These are phyloP conservation scores for Ectobius pallidus DNA, from an alignment of 2,888 invertebrate genomes.

Conservation along the genomic window DNA sequence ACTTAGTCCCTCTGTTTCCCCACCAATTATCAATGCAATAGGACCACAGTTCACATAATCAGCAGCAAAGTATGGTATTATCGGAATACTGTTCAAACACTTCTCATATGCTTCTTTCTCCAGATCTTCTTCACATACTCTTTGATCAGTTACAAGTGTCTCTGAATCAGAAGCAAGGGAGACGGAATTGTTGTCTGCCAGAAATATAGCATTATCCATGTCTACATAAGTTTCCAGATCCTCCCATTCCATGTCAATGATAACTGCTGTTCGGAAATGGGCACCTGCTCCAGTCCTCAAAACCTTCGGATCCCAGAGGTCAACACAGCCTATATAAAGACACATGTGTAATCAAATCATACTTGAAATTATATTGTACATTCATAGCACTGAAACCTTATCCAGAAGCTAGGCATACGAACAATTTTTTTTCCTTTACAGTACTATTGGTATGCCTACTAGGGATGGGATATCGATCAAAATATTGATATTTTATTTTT, in stretches of 20 bases:
- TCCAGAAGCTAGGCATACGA: too few species aligned
- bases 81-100: slow-evolving; percentile 55
- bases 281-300: slow-evolving; percentile 83
- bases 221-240: slow-evolving; percentile 9
- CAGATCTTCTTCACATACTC: too few species aligned
- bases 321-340: slow-evolving; percentile 74
- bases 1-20: slow-evolving; percentile 90
- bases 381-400: too few species aligned
- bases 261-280: slow-evolving; percentile 79
- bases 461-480: too few species aligned
- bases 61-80: slow-evolving; percentile 67
- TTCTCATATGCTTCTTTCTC: too few species aligned
- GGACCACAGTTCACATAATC: slow-evolving; percentile 62
- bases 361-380: too few species aligned
- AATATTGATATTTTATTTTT: too few species aligned
- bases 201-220: slow-evolving; percentile 21
- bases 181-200: slow-evolving; percentile 34
- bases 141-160: slow-evolving; percentile 23
- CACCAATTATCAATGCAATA: slow-evolving; percentile 78
- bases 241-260: slow-evolving; percentile 56
- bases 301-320: slow-evolving; percentile 90
- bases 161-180: neutral
- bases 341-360: neutral
- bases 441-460: too few species aligned
- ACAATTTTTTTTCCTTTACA: too few species aligned